Percentiles rank a stretch among this genome's conserved stretches.
phyloP scores from a whole-genome alignment of 2,113 vertebrate species.

The Sciurus niger region DNA sequence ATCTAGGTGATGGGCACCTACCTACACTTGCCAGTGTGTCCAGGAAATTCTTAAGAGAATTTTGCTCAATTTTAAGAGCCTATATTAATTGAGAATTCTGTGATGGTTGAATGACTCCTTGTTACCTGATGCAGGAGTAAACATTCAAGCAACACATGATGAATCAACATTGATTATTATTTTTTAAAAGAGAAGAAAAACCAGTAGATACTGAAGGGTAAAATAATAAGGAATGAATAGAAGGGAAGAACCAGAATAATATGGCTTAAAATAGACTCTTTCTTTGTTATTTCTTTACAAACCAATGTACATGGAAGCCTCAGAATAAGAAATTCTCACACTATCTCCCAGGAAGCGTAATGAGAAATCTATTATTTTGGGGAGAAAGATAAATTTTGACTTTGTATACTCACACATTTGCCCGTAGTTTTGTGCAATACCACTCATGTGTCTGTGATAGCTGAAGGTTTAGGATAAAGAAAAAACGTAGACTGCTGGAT shows the following conservation, averaged over 20 bases:
- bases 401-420: background rate
- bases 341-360: background rate
- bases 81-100: background rate
- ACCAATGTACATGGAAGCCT: background rate
- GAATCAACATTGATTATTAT: background rate
- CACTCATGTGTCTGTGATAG: background rate
- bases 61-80: background rate
- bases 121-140: conserved; percentile 1
- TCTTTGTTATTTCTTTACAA: background rate
- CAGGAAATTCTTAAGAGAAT: background rate
- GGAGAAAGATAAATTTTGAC: background rate
- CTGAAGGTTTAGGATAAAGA: background rate
- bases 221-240: background rate
- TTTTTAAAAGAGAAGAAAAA: background rate
- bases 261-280: background rate
- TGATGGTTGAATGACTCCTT: background rate
- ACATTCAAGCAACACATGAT: background rate
- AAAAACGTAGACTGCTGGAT: background rate
- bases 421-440: background rate
- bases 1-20: background rate
- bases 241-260: background rate
- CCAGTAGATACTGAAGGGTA: background rate
- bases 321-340: background rate
- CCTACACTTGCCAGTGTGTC: background rate
- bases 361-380: background rate